Evolutionary conservation across 1,140 invertebrate species (phyloP).

Genomic region (Spodoptera litura): DNA sequence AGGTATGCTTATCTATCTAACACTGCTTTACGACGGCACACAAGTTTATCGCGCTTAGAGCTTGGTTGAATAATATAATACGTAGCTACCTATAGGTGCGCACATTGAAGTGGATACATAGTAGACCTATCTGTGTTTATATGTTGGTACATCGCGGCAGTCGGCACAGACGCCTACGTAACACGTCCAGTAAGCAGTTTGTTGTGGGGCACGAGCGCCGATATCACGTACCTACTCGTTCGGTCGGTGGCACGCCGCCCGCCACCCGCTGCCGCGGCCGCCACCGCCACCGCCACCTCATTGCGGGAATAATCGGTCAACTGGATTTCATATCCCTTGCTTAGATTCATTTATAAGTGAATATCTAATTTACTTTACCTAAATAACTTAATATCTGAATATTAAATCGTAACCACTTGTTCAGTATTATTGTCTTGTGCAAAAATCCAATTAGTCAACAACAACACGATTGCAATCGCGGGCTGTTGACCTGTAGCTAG

Average conservation of each 20-base stretch:
- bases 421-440: constrained; percentile 50
- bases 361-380: constrained; percentile 26
- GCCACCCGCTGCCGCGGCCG: constrained; percentile 69
- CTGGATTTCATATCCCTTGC: constrained; percentile 63
- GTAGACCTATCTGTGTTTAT: constrained; percentile 76
- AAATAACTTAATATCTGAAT: background rate
- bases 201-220: constrained; percentile 85
- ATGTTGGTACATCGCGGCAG: constrained; percentile 75
- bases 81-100: constrained; percentile 59
- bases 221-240: constrained; percentile 82
- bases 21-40: constrained; percentile 55
- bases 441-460: constrained; percentile 65
- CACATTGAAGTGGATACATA: constrained; percentile 58
- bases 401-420: constrained; percentile 41
- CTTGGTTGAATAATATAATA: constrained; percentile 62
- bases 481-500: constrained; percentile 79
- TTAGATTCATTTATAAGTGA: constrained; percentile 36
- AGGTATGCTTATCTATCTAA: constrained; percentile 49
- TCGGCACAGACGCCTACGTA: constrained; percentile 81
- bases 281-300: constrained; percentile 79
- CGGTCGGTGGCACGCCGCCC: constrained; percentile 82
- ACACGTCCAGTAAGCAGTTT: constrained; percentile 86
- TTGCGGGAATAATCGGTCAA: constrained; percentile 83
- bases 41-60: constrained; percentile 67
- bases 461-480: constrained; percentile 68